A percentile compares a stretch with the other conserved stretches of the same genome.
phyloP scores from a whole-genome alignment of 2,797 vertebrate species.

The Trachops cirrhosus region DNA sequence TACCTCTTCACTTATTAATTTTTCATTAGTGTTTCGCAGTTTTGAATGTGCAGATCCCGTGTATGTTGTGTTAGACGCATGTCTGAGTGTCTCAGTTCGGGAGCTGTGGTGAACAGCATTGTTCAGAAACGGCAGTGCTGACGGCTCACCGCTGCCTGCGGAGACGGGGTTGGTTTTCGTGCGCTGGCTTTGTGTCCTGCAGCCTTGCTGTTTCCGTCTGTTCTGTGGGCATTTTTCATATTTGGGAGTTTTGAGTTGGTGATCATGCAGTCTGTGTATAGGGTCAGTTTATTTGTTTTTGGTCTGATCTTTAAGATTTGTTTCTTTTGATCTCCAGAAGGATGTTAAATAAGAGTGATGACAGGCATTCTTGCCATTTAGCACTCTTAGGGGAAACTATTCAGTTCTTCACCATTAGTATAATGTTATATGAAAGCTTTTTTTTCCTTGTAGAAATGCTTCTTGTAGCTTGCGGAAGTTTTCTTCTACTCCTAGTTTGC shows the following conservation, averaged over 20 bases:
- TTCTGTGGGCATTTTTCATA: neutral
- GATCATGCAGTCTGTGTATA: neutral
- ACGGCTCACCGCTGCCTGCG: neutral
- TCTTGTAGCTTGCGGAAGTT: neutral
- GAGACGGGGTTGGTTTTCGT: neutral
- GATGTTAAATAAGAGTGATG: neutral
- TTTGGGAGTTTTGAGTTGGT: neutral
- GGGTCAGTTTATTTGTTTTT: neutral
- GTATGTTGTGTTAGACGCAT: neutral
- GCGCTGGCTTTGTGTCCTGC: neutral
- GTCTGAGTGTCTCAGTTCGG: neutral
- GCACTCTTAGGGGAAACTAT: neutral
- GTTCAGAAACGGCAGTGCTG: neutral
- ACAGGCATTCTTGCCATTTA: neutral
- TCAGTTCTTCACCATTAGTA: neutral
- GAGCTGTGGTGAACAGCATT: neutral
- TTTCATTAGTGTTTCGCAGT: neutral
- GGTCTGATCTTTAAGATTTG: neutral
- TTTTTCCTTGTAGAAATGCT: neutral
- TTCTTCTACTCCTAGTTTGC: neutral
- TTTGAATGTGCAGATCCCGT: neutral
- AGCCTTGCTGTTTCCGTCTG: neutral
- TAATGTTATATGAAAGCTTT: neutral
- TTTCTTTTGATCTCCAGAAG: neutral
- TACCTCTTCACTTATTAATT: neutral